Conservation (phyloP, 2,888 invertebrate species). For the Onchidella celtica region DNA sequence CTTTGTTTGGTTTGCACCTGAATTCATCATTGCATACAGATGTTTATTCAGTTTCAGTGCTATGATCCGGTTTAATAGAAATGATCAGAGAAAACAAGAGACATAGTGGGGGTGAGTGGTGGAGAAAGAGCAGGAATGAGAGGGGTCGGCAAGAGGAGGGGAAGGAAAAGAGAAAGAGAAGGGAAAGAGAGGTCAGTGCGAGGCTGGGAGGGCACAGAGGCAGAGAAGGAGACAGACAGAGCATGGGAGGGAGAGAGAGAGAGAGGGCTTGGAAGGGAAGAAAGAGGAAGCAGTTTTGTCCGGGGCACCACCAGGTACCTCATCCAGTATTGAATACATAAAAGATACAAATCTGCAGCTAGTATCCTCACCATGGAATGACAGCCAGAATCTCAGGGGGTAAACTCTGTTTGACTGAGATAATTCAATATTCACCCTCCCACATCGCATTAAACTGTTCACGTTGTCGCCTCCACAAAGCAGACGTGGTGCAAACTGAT, state of each 20-base stretch:
- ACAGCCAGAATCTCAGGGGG: conserved; percentile 40
- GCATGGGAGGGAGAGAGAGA: neutral
- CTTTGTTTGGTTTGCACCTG: too few relatives aligned
- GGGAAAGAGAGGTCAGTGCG: too few relatives aligned
- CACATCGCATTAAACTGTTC: conserved; percentile 29
- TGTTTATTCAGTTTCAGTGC: too few relatives aligned
- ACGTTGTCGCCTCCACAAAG: conserved; percentile 26
- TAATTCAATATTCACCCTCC: conserved; percentile 35
- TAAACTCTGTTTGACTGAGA: conserved; percentile 11
- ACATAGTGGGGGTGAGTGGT: too few relatives aligned
- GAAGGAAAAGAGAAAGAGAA: too few relatives aligned
- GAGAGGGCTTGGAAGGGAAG: neutral
- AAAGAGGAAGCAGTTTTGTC: neutral
- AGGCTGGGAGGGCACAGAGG: too few relatives aligned
- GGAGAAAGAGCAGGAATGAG: too few relatives aligned
- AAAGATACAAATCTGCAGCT: neutral
- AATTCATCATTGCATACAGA: too few relatives aligned
- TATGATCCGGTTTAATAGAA: too few relatives aligned
- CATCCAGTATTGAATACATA: neutral
- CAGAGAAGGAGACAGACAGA: neutral
- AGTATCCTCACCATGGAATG: conserved; percentile 24
- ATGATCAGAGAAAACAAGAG: too few relatives aligned
- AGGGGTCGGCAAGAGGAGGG: too few relatives aligned
- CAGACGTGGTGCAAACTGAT: neutral
- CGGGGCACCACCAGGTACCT: too few relatives aligned